Base-by-base conservation (phyloP, 2,113 vertebrate species). In the Hypanus sabinus region DNA sequence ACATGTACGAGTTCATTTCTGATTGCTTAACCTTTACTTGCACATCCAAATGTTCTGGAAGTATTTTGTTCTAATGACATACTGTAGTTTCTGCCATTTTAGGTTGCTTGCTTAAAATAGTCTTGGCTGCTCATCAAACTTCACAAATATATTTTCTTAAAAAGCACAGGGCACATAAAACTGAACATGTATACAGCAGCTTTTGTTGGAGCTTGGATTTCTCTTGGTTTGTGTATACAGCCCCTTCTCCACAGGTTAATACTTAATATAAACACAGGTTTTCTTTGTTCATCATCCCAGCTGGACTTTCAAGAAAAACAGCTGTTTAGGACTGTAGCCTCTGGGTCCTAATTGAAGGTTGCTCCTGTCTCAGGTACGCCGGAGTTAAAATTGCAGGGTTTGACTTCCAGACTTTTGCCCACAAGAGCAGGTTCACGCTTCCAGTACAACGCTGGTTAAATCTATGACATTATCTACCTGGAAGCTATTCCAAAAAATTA, bases 21-120 rank as follows among this genome's bases (percentile, higher is more conserved):
- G 94, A 97, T 95, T 97, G 96, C 97, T 97, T 97, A 97, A 96
- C 95, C 97, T 97, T 96, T 97, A 96, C 96, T 96, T 95, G 96
- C 96, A 96, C 97, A 97, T 97, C 97, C 97, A 96, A 95, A 96
- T 96, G 97, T 97, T 96, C 97, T 97, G 97, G 97, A 97, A 97
- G 96, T 68, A 33, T 62, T 90, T 85, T 60, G 24, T 85, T 85
- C 46, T 55, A 85, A 95, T 93, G 95, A 95, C 95, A 95, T 94
- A 46, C 46, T 46, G 46, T 46, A 94, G 95, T 94, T 71, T 95
- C 96, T 96, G 97, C 97, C 97, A 97, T 96, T 95, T 95, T 96
- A 94, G 95, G 96, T 95, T 96, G 95, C 95, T 95, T 94, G 95
- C 96, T 97, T 97, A 96, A 65, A 65, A 97, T 96, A 96, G 95